phyloP scores from a whole-genome alignment of 1,140 invertebrate species.

The Hestina assimilis region DNA sequence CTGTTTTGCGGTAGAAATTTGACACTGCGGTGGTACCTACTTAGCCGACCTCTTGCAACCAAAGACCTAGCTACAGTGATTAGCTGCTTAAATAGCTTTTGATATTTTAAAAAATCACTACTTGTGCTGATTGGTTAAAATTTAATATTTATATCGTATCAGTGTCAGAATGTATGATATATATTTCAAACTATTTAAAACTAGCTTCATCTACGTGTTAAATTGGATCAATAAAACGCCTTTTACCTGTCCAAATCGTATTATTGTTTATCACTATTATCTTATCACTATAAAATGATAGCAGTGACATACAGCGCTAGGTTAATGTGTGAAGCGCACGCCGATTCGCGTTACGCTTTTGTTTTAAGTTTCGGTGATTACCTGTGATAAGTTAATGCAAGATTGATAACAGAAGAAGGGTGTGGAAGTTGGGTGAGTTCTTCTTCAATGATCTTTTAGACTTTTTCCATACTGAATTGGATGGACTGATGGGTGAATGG shows the following conservation, averaged over 20 bases:
- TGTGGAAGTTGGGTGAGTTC: not conserved
- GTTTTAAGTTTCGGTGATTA: constrained; percentile 1
- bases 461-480: not conserved
- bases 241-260: constrained; percentile 15
- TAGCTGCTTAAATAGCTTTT: too few relatives aligned
- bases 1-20: too few relatives aligned
- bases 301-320: constrained; percentile 34
- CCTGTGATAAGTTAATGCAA: constrained; percentile 23
- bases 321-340: constrained; percentile 33
- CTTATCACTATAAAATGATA: constrained; percentile 42
- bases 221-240: constrained; percentile 4
- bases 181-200: not conserved
- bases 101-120: too few relatives aligned
- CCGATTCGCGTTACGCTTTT: not conserved
- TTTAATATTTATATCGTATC: too few relatives aligned
- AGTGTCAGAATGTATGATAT: too few relatives aligned
- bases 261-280: constrained; percentile 38
- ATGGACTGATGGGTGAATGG: too few relatives aligned
- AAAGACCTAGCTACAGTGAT: too few relatives aligned
- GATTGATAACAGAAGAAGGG: not conserved
- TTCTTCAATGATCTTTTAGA: not conserved
- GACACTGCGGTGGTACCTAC: too few relatives aligned
- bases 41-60: too few relatives aligned
- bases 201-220: not conserved
- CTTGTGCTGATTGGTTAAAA: too few relatives aligned